Conservation (phyloP, 2,797 vertebrate genomes). For the Poeciliopsis turneri region DNA sequence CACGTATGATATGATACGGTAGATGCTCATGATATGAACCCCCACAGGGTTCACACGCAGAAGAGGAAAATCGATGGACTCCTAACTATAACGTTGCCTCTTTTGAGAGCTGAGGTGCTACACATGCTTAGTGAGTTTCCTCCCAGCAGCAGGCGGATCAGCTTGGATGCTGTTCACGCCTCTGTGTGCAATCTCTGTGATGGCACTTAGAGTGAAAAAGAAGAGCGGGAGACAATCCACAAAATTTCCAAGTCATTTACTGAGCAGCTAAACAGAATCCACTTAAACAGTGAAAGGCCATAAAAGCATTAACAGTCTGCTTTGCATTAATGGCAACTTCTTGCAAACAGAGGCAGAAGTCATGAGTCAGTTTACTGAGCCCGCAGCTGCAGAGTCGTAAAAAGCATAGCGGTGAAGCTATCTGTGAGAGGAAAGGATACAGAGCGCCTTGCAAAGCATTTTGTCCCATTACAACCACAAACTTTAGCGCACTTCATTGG, state of each 20-base stretch:
- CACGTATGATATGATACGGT: constrained; percentile 46
- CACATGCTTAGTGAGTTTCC: constrained; percentile 6
- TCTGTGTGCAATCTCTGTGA: constrained; percentile 35
- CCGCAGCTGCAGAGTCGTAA: constrained; percentile 22
- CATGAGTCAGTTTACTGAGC: constrained; percentile 36
- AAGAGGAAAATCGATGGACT: constrained; percentile 46
- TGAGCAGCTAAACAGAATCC: constrained; percentile 60
- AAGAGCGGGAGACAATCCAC: constrained; percentile 52
- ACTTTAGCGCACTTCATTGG: neutral
- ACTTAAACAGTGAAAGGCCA: constrained; percentile 69
- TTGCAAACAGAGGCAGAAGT: constrained; percentile 67
- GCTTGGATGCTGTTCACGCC: constrained; percentile 11
- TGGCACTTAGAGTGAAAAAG: constrained; percentile 29
- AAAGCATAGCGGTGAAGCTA: neutral
- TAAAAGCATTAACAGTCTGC: constrained; percentile 76
- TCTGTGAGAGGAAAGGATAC: neutral
- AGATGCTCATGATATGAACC: constrained; percentile 45
- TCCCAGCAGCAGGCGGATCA: constrained; percentile 17
- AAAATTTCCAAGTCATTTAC: constrained; percentile 51
- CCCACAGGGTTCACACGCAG: constrained; percentile 26
- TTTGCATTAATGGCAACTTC: constrained; percentile 69
- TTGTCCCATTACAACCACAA: neutral
- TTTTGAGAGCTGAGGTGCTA: neutral
- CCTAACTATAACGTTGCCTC: constrained; percentile 33
- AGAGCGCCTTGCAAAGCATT: neutral